Evolutionary conservation across 2,888 invertebrate genomes (phyloP), one percentile per base, ranked within the genome.

Genomic region (Sinopyrophorus schimmeli): DNA sequence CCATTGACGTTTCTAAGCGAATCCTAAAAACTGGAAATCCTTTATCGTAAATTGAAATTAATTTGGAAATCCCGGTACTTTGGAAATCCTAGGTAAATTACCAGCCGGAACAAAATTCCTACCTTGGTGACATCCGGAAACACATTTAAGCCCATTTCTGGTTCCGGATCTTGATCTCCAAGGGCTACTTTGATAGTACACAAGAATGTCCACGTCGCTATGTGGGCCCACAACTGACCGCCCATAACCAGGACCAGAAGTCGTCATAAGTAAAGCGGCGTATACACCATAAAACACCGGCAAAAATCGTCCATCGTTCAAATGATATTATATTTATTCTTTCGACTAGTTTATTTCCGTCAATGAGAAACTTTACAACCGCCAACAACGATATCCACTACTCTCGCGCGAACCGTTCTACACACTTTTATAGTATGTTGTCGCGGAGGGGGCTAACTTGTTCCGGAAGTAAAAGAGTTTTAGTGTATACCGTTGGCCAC

Each of bases 81-180:
- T 55, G 61, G 61, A 55, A n/a, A n/a, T n/a, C n/a, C n/a, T n/a
- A n/a, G n/a, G n/a, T n/a, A n/a, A n/a, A 63, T 55, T 62, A 59
- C 63, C 60, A 59, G 50, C 53, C 57, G 62, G 59, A 61, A 59
- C 53, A 53, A 14, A 24, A 17, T 21, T 39, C 51, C 31, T 68
- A 71, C 72, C 71, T 72, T 71, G 47, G 68, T 60, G 47, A 66
- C 62, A 61, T 72, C 71, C 48, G 66, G 67, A 59, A 66, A 61
- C 40, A 61, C 50, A 55, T 64, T 66, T 46, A 72, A 59, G 27
- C 69, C 71, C 44, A 71, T 64, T 55, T 69, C 69, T 55, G 66
- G 67, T 32, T 66, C 58, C 37, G 70, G 60, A 49, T 62, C 63
- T 53, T 60, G 60, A 38, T 64, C 63, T 37, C 63, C 63, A 50